Evolutionary conservation across 2,797 vertebrate genomes (phyloP).

Genomic region (Phoebastria nigripes): DNA sequence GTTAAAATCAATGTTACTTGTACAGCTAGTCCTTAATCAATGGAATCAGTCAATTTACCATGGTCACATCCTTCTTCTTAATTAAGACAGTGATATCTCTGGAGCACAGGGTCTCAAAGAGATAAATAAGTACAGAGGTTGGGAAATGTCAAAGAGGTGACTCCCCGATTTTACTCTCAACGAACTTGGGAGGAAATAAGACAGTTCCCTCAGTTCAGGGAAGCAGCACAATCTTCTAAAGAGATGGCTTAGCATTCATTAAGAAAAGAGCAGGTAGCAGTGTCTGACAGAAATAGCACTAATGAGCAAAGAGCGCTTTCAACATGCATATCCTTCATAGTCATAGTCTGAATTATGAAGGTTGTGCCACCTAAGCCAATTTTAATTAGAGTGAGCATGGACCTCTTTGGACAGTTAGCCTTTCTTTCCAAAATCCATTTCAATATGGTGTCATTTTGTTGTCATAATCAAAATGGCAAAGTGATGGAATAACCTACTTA

Average conservation of each 20-base stretch:
- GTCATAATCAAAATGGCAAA: constrained; percentile 87
- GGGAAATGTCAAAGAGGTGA: constrained; percentile 82
- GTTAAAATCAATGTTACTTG: constrained; percentile 88
- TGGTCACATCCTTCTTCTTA: constrained; percentile 88
- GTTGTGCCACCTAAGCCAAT: constrained; percentile 82
- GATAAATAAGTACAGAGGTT: constrained; percentile 87
- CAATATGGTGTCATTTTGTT: constrained; percentile 83
- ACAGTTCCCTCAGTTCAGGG: constrained; percentile 74
- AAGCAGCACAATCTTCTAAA: constrained; percentile 72
- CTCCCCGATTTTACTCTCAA: constrained; percentile 76
- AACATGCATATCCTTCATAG: constrained; percentile 78
- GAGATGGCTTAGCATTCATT: constrained; percentile 82
- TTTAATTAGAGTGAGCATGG: constrained; percentile 84
- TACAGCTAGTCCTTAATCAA: constrained; percentile 87
- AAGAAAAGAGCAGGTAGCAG: constrained; percentile 81
- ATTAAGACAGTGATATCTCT: constrained; percentile 90
- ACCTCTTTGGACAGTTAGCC: constrained; percentile 86
- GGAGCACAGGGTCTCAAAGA: constrained; percentile 80
- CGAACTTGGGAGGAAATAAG: constrained; percentile 78
- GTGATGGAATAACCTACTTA: constrained; percentile 83
- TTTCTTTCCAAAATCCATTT: constrained; percentile 84
- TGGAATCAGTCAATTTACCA: constrained; percentile 87
- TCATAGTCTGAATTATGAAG: constrained; percentile 79
- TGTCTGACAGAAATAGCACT: constrained; percentile 80
- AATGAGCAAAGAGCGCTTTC: constrained; percentile 83